Evolutionary conservation across 2,888 invertebrate species (phyloP), one percentile per base, ranked within the genome.

Genomic region (Urechis unicinctus): DNA sequence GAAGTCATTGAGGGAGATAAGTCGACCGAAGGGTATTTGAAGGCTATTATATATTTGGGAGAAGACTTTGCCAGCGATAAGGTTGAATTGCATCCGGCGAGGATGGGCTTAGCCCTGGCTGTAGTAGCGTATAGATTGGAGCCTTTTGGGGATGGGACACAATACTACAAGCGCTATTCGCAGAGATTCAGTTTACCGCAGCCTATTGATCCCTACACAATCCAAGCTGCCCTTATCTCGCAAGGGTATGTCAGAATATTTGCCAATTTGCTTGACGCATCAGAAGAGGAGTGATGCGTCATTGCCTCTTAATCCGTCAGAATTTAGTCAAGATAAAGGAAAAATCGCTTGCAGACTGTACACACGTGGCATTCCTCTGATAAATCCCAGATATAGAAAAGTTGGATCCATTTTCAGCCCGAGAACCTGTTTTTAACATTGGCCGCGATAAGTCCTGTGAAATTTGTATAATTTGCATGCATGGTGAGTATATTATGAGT

Each of bases 61-160:
- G 9, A 13, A 36, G 36, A 36, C 9, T 36, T 13, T 17, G 17
- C 17, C 9, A 36, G 17, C 17, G 36, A 36, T 17, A 9, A 17
- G 17, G 36, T 36, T 36, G 36, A 36, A 17, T 13, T 36, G 9
- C 36, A 36, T 17, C 17, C 57, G 5, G 53, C 50, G n/a, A 26
- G 25, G 4, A 50, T 47, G 26, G 57, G 57, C 21, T 28, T 50
- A 4, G 24, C 41, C 13, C 44, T 57, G n/a, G 30, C 55, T n/a
- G 42, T 57, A 21, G 45, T 41, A 13, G 54, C 54, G 17, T 54
- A 45, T 36, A 49, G 28, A 36, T 30, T 50, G 13, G 57, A 57
- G 22, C 57, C 57, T 13, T 50, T 57, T 5, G 57, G 57, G 1
- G 57, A 57, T n/a, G 57, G 57, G 26, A 57, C 57, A 29, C 26